phyloP scores from a whole-genome alignment of 2,797 vertebrate species.

The Enteromius trimaculatus region DNA sequence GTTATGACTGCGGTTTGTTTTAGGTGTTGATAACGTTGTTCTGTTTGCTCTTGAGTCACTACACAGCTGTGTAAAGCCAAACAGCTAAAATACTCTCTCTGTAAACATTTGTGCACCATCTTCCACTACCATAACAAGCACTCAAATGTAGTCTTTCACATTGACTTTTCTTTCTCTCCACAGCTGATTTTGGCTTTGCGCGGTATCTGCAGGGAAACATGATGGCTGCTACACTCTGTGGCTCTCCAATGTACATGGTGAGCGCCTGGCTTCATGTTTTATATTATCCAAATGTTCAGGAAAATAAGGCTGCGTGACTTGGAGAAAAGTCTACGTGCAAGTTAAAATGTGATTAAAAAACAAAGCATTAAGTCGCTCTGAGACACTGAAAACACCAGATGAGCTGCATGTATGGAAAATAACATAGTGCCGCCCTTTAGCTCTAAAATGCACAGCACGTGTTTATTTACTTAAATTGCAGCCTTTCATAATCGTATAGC shows the following conservation, averaged over 20 bases:
- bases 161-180: conserved; percentile 41
- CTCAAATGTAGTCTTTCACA: not conserved
- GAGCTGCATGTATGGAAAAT: not conserved
- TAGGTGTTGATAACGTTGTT: not conserved
- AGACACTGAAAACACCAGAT: not conserved
- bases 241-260: conserved; percentile 99
- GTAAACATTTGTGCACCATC: not conserved
- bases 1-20: conserved; percentile 31
- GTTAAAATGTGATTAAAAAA: not conserved
- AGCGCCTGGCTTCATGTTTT: conserved; percentile 56
- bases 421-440: not conserved
- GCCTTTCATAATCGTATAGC: not conserved
- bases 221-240: conserved; percentile 95
- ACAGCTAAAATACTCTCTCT: conserved; percentile 9
- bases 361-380: not conserved
- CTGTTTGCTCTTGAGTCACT: conserved; percentile 39
- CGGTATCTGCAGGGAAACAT: conserved; percentile 94
- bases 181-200: conserved; percentile 97
- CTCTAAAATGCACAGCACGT: not conserved
- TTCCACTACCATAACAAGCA: conserved; percentile 3
- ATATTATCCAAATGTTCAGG: not conserved
- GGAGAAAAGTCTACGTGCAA: too few species aligned
- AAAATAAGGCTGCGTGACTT: not conserved
- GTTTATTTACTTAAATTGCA: not conserved
- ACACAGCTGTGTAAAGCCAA: conserved; percentile 20